Percentiles rank a stretch among this genome's conserved stretches.
These are phyloP conservation scores for Patella pellucida DNA, from an alignment of 2,888 invertebrate genomes.

Conservation along the genomic window DNA sequence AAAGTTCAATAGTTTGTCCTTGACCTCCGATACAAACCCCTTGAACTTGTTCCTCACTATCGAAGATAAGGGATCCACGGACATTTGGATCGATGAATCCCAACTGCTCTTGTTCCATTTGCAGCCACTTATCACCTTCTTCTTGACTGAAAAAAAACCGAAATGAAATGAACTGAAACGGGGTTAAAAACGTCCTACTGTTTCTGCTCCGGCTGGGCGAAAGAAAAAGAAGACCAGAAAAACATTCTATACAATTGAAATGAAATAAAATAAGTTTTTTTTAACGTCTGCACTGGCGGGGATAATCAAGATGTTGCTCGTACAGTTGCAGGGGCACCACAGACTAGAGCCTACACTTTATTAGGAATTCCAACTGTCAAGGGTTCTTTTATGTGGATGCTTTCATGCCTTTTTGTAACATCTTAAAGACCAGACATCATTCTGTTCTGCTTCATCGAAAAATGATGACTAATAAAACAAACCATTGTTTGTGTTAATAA, in stretches of 20 bases:
- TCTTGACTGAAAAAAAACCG: constrained; percentile 23
- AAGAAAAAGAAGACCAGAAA: no score
- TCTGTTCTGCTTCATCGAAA: no score
- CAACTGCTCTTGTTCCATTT: constrained; percentile 28
- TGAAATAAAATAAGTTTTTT: no score
- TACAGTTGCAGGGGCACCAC: neutral
- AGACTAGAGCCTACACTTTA: neutral
- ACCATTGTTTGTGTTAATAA: no score
- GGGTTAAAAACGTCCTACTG: neutral
- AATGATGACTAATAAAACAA: no score
- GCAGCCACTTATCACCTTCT: constrained; percentile 28
- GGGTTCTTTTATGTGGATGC: no score
- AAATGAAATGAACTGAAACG: neutral
- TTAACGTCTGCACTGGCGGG: neutral
- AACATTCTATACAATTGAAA: no score
- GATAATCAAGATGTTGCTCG: neutral
- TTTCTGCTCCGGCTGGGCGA: no score
- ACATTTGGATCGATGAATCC: constrained; percentile 25
- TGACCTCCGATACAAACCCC: constrained; percentile 24
- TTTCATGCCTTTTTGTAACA: no score
- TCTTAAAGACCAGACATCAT: no score
- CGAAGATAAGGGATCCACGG: constrained; percentile 18
- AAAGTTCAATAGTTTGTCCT: constrained; percentile 23
- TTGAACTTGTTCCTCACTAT: constrained; percentile 11
- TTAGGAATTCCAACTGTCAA: no score